Percentiles rank a stretch among this genome's conserved stretches.
These are phyloP conservation scores for Chrysocyon brachyurus DNA, from an alignment of 2,797 vertebrate species.

Conservation along the genomic window DNA sequence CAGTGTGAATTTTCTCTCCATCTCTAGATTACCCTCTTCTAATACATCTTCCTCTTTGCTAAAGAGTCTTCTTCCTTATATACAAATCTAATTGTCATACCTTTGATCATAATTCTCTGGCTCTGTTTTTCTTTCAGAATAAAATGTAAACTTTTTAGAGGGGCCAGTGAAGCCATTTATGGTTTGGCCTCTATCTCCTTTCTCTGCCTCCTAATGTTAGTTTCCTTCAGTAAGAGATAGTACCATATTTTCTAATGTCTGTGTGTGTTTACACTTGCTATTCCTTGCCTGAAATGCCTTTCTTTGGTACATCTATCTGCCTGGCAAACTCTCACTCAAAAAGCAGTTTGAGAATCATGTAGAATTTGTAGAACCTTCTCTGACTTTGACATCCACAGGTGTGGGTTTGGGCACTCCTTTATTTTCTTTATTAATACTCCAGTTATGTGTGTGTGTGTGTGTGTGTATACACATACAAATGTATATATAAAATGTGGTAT, in stretches of 20 bases:
- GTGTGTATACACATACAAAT: not conserved
- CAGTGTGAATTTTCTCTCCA: not conserved
- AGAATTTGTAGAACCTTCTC: not conserved
- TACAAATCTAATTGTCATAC: not conserved
- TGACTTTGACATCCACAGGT: not conserved
- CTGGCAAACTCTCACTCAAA: not conserved
- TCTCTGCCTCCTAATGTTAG: not conserved
- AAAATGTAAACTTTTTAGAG: not conserved
- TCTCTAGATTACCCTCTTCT: not conserved
- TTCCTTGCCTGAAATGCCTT: conserved; percentile 38
- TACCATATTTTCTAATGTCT: not conserved
- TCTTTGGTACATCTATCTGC: not conserved
- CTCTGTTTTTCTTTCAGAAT: not conserved
- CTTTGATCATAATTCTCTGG: not conserved
- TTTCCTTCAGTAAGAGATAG: not conserved
- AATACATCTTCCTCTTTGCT: not conserved
- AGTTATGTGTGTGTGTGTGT: not conserved
- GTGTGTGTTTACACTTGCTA: not conserved
- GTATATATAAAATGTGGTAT: not conserved
- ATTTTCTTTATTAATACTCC: not conserved
- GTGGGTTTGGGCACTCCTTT: not conserved
- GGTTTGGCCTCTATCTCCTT: not conserved
- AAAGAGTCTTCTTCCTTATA: conserved; percentile 10
- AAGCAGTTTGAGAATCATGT: not conserved
- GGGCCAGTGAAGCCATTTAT: not conserved